These are phyloP conservation scores for Babylonia areolata DNA, from an alignment of 1,140 invertebrate genomes.

Conservation along the genomic window DNA sequence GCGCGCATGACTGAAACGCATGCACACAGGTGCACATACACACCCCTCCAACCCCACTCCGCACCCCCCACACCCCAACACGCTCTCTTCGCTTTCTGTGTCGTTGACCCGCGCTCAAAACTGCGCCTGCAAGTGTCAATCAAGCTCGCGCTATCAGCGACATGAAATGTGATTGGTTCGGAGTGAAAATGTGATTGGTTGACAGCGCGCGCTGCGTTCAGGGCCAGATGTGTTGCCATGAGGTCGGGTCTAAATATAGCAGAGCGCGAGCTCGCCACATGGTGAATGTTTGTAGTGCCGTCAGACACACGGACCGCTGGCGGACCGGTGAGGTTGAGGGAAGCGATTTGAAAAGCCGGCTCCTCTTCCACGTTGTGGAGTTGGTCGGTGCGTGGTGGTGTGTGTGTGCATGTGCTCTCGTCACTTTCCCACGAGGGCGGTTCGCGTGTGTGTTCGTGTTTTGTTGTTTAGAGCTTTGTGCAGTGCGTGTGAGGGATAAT, in stretches of 20 bases:
- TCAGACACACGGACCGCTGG: background rate
- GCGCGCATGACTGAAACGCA: background rate
- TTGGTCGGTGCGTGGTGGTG: background rate
- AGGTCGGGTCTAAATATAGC: constrained; percentile 36
- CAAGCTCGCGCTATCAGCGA: constrained; percentile 20
- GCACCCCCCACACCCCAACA: no score
- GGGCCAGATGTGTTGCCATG: constrained; percentile 29
- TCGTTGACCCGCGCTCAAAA: constrained; percentile 4
- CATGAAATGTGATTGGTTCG: constrained; percentile 20
- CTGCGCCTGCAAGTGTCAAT: constrained; percentile 17
- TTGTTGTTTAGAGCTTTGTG: no score
- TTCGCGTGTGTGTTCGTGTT: background rate
- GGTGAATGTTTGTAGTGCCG: constrained; percentile 23
- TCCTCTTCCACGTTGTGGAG: background rate
- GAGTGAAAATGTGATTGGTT: constrained; percentile 12
- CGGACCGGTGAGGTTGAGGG: background rate
- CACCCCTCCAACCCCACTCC: no score
- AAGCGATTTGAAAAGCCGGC: background rate
- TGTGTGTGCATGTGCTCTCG: background rate
- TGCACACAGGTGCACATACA: no score
- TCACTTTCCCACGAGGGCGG: background rate
- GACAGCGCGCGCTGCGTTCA: constrained; percentile 27
- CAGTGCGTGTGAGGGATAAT: background rate
- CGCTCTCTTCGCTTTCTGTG: background rate
- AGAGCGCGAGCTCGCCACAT: constrained; percentile 9